Conservation (phyloP, 1,140 invertebrate species). For the Scaptomyza montana region DNA sequence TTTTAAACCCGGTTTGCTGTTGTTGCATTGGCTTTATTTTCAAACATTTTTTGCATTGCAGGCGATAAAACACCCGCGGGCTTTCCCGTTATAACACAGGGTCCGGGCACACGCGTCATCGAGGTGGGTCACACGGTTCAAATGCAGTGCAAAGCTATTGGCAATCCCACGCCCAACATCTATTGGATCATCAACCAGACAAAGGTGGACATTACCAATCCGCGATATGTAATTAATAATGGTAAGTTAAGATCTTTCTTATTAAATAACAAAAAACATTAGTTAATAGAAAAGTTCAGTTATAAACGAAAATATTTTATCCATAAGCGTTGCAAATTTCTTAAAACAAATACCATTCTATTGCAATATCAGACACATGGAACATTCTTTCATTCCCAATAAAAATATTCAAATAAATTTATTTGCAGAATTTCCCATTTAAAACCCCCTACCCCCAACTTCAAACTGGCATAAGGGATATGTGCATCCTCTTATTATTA, state of each 20-base stretch:
- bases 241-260: conserved; percentile 85
- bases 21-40: conserved; percentile 29
- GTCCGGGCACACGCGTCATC: conserved; percentile 93
- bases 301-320: no score
- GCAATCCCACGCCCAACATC: conserved; percentile 93
- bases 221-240: conserved; percentile 92
- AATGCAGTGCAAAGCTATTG: conserved; percentile 93
- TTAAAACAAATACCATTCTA: not conserved
- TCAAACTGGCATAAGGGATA: conserved; percentile 14
- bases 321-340: no score
- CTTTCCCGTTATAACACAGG: conserved; percentile 94
- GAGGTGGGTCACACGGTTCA: conserved; percentile 97
- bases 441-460: conserved; percentile 11
- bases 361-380: not conserved
- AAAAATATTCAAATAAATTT: not conserved
- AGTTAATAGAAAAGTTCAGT: no score
- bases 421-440: conserved; percentile 9
- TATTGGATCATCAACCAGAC: conserved; percentile 96
- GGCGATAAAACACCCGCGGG: conserved; percentile 93
- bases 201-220: conserved; percentile 94
- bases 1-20: conserved; percentile 61
- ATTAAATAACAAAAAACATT: no score
- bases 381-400: not conserved
- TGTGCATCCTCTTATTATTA: conserved; percentile 21
- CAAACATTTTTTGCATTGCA: conserved; percentile 83